phyloP scores from a whole-genome alignment of 2,797 vertebrate genomes.

The Enteromius radiatus region DNA sequence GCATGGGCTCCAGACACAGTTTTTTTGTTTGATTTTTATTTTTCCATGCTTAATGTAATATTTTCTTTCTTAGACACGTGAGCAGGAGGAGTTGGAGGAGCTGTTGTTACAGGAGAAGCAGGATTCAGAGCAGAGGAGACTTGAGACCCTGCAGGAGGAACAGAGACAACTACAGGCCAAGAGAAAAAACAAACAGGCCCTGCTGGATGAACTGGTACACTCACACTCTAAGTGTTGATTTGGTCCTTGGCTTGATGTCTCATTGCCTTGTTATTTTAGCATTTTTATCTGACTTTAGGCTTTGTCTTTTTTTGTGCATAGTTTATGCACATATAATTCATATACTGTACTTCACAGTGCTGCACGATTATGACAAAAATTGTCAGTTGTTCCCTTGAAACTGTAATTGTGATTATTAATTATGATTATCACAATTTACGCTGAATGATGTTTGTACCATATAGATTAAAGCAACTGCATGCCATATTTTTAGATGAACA shows the following conservation, averaged over 20 bases:
- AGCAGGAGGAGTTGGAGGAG: constrained; percentile 97
- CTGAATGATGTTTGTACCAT: too few relatives aligned
- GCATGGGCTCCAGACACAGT: neutral
- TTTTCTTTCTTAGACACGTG: constrained; percentile 79
- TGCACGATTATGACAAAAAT: too few relatives aligned
- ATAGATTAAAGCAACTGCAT: too few relatives aligned
- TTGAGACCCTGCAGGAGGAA: constrained; percentile 90
- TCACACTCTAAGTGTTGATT: constrained; percentile 53
- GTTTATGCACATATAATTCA: neutral
- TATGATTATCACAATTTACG: too few relatives aligned
- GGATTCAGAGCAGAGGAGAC: constrained; percentile 85
- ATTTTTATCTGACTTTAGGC: constrained; percentile 21
- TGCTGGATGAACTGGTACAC: constrained; percentile 94
- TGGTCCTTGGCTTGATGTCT: neutral
- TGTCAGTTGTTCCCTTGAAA: too few relatives aligned
- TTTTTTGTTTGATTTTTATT: neutral
- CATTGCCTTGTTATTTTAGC: neutral
- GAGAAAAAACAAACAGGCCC: constrained; percentile 93
- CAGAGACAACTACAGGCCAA: constrained; percentile 91
- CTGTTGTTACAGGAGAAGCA: constrained; percentile 89
- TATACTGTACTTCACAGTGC: neutral
- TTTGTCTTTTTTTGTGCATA: neutral
- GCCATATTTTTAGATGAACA: too few relatives aligned
- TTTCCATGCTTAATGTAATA: neutral
- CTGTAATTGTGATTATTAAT: too few relatives aligned